A percentile compares a stretch with the other conserved stretches of the same genome.
These are phyloP conservation scores for Sebastes diaconus DNA, from an alignment of 2,797 vertebrate species.

Conservation along the genomic window DNA sequence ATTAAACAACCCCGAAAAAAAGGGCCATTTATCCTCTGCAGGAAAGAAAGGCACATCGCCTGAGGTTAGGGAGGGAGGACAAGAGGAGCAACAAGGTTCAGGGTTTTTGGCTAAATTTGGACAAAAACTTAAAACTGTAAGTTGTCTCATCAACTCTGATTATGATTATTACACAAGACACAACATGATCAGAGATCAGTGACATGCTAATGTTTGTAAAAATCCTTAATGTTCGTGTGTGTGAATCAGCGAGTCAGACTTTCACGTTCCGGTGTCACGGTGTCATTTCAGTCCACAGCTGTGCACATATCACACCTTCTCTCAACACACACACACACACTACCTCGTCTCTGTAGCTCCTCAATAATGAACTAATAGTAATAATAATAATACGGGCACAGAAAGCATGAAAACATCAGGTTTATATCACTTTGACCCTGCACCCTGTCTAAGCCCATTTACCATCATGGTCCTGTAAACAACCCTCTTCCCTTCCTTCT, in stretches of 20 bases:
- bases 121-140: neutral
- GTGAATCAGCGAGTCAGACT: neutral
- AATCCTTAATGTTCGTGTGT: neutral
- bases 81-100: neutral
- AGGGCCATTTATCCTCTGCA: neutral
- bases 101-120: neutral
- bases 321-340: neutral
- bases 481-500: slow-evolving; percentile 47
- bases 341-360: neutral
- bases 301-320: slow-evolving; percentile 35
- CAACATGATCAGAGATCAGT: neutral
- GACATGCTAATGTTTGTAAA: neutral
- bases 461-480: slow-evolving; percentile 58
- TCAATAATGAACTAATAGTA: neutral
- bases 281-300: slow-evolving; percentile 36
- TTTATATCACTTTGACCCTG: slow-evolving; percentile 57
- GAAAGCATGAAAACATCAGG: slow-evolving; percentile 21
- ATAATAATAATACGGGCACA: neutral
- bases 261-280: neutral
- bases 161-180: neutral
- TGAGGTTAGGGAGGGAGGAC: neutral
- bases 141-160: neutral
- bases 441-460: slow-evolving; percentile 35
- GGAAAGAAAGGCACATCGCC: neutral
- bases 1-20: neutral